These are phyloP conservation scores for Spinus olivaceus DNA, from an alignment of 2,797 vertebrate genomes.

Conservation along the genomic window DNA sequence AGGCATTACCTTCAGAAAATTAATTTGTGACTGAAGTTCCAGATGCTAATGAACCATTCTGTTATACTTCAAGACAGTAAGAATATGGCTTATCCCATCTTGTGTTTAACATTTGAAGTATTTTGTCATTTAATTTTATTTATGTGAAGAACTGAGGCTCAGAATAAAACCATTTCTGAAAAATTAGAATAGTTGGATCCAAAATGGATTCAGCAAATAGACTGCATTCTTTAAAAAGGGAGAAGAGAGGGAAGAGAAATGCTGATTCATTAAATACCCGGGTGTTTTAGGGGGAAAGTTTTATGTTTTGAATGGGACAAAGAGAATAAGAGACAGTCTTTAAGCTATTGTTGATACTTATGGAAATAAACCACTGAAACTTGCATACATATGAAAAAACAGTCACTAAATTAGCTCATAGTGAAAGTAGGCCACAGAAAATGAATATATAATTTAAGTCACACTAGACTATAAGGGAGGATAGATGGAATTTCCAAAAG, in stretches of 20 bases:
- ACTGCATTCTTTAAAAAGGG: not conserved
- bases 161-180: not conserved
- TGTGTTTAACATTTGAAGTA: not conserved
- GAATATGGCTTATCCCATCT: not conserved
- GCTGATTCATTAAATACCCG: not conserved
- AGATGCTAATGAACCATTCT: not conserved
- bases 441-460: not conserved
- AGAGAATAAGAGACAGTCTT: not conserved
- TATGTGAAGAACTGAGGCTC: not conserved
- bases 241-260: not conserved
- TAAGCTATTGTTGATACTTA: not conserved
- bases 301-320: not conserved
- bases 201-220: not conserved
- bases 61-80: not conserved
- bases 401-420: not conserved
- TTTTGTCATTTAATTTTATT: not conserved
- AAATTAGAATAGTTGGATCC: not conserved
- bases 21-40: not conserved
- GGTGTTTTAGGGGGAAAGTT: not conserved
- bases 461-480: not conserved
- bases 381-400: not conserved
- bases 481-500: not conserved
- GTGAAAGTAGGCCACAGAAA: not conserved
- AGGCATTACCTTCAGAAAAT: not conserved
- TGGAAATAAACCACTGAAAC: not conserved